These are phyloP conservation scores for Lacerta viridis DNA, from an alignment of 2,797 vertebrate species.

Conservation along the genomic window DNA sequence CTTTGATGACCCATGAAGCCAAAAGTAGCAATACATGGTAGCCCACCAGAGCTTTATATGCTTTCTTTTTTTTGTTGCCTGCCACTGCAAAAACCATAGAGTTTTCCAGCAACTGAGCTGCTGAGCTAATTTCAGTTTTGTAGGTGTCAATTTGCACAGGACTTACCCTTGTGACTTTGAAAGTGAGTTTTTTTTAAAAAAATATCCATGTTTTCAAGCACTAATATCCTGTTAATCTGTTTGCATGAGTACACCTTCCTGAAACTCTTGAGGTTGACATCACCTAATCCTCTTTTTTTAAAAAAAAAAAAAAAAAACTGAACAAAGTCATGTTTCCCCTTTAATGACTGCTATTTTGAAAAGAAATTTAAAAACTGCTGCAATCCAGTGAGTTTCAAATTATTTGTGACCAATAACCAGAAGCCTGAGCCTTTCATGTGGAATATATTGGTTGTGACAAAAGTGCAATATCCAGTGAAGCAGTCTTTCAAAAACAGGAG, in stretches of 20 bases:
- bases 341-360: neutral
- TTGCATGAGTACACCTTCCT: neutral
- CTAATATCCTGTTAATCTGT: neutral
- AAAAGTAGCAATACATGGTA: neutral
- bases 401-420: conserved; percentile 1
- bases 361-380: neutral
- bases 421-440: neutral
- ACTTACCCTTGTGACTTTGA: neutral
- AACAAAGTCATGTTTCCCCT: neutral
- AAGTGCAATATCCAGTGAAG: conserved; percentile 11
- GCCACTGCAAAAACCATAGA: neutral
- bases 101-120: neutral
- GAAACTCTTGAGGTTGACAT: neutral
- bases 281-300: neutral
- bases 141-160: neutral
- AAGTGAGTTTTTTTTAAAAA: neutral
- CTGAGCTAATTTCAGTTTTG: neutral
- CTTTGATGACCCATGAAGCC: neutral
- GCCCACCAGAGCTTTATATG: neutral
- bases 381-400: conserved; percentile 25
- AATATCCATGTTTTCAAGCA: neutral
- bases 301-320: neutral
- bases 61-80: neutral
- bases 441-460: conserved; percentile 46
- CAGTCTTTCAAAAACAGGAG: neutral